Conservation (phyloP, 64 coral and sea anemone species). For the Pachyseris speciosa region DNA sequence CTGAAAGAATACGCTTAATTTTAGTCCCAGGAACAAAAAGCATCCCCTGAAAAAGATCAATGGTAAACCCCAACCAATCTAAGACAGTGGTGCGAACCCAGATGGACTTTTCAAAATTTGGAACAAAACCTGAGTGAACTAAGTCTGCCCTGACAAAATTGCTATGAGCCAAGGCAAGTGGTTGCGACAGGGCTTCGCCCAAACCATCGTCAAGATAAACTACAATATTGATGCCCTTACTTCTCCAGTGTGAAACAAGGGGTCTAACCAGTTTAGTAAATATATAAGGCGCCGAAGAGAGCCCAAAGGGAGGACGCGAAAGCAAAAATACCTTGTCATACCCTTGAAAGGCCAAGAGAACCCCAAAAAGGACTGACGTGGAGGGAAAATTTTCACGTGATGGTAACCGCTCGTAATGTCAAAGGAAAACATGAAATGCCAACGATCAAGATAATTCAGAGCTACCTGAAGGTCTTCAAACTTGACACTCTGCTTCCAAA, state of each 20-base stretch:
- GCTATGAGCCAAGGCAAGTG: not conserved
- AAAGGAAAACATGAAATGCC: slow-evolving; percentile 31
- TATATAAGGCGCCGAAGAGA: slow-evolving; percentile 46
- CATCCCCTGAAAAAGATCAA: not conserved
- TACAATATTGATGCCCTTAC: slow-evolving; percentile 19
- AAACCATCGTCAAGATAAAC: slow-evolving; percentile 64
- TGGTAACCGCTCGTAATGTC: slow-evolving; percentile 26
- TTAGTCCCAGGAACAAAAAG: slow-evolving; percentile 1
- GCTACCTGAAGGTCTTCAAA: slow-evolving; percentile 36
- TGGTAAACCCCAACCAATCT: slow-evolving; percentile 50
- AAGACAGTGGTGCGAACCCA: slow-evolving; percentile 10
- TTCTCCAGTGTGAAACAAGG: slow-evolving; percentile 47
- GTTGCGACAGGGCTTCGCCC: not conserved
- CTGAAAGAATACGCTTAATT: not conserved
- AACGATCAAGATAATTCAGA: slow-evolving; percentile 5
- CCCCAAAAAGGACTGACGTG: slow-evolving; percentile 30
- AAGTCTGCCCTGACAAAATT: not conserved
- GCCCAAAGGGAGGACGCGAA: slow-evolving; percentile 67
- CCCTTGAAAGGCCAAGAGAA: slow-evolving; percentile 50
- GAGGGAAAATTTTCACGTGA: slow-evolving; percentile 55
- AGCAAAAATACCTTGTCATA: slow-evolving; percentile 35
- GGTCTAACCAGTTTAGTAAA: slow-evolving; percentile 70
- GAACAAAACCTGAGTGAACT: slow-evolving; percentile 39
- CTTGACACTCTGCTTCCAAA: slow-evolving; percentile 19
- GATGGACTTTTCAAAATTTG: too few relatives aligned